Evolutionary conservation across 2,888 invertebrate species (phyloP).

Genomic region (Diarsia rubi): DNA sequence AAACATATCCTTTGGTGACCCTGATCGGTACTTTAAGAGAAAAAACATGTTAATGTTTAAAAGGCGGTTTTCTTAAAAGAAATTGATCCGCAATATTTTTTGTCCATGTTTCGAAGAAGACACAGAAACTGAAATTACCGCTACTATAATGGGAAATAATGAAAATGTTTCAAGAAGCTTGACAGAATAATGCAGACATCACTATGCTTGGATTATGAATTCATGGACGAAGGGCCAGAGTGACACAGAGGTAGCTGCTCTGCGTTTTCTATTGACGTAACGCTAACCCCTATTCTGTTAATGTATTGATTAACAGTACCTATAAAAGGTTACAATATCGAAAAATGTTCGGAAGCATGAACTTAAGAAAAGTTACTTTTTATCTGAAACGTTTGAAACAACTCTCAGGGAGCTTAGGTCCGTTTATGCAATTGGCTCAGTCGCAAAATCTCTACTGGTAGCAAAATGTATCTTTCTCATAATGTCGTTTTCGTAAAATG

Average conservation of each 20-base stretch:
- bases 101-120: not conserved
- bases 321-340: not conserved
- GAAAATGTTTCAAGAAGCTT: not conserved
- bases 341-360: not conserved
- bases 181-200: not conserved
- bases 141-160: not conserved
- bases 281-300: no score
- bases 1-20: slow-evolving; percentile 50
- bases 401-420: not conserved
- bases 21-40: slow-evolving; percentile 25
- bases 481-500: no score
- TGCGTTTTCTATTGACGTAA: not conserved
- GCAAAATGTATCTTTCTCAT: no score
- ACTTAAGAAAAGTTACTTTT: not conserved
- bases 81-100: not conserved
- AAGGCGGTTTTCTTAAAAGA: slow-evolving; percentile 15
- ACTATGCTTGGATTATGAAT: not conserved
- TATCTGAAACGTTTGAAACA: not conserved
- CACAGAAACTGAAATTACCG: not conserved
- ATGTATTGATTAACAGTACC: no score
- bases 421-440: not conserved
- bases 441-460: no score
- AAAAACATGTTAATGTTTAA: slow-evolving; percentile 37
- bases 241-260: no score
- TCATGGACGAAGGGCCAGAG: no score